A percentile compares a stretch with the other conserved stretches of the same genome.
Conservation (phyloP, 2,113 vertebrate species). For the Pseudopodoces humilis region DNA sequence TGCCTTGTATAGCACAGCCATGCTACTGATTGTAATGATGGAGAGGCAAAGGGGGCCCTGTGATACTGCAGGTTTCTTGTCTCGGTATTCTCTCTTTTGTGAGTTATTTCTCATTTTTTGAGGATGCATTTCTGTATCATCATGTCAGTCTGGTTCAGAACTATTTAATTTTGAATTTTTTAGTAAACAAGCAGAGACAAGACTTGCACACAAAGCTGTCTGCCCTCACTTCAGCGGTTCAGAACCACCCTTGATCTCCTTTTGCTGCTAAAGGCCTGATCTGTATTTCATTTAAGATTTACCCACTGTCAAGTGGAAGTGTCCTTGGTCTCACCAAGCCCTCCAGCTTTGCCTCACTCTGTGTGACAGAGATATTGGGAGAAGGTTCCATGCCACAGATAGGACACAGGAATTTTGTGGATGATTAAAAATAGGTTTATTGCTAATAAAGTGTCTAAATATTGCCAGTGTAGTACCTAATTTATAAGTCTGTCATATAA, state of each 20-base stretch:
- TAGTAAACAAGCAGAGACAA: background rate
- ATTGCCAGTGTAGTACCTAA: background rate
- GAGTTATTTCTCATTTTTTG: background rate
- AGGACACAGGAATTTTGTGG: background rate
- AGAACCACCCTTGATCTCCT: background rate
- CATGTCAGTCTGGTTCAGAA: background rate
- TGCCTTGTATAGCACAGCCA: background rate
- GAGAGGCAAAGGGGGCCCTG: fast-evolving
- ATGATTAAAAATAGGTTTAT: background rate
- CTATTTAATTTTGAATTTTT: background rate
- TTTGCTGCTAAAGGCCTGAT: background rate
- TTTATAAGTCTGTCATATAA: background rate
- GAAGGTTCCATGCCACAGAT: background rate
- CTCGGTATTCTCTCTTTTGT: background rate
- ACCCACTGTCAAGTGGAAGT: background rate
- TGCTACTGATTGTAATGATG: background rate
- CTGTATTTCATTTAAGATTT: background rate
- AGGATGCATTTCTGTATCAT: background rate
- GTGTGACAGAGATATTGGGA: background rate
- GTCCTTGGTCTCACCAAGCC: background rate
- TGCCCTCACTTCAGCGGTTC: background rate
- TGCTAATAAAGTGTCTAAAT: background rate
- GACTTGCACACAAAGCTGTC: background rate
- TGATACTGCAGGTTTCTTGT: background rate
- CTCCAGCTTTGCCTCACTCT: background rate